These are phyloP conservation scores for Laothoe populi DNA, from an alignment of 2,888 invertebrate species.

Conservation along the genomic window DNA sequence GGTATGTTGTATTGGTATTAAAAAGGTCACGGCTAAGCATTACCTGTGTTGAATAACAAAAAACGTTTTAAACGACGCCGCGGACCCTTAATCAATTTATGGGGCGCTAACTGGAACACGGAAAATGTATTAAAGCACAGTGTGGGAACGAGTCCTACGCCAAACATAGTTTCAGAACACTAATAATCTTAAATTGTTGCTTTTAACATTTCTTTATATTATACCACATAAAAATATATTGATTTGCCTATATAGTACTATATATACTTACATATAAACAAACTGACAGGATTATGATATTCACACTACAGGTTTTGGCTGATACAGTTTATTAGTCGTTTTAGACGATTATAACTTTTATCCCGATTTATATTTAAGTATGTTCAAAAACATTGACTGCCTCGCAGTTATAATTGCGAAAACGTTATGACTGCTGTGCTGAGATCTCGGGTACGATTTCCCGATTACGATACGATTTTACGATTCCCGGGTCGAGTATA, in stretches of 20 bases:
- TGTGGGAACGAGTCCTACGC: conserved; percentile 76
- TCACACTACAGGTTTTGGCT: too few relatives aligned
- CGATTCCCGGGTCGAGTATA: too few relatives aligned
- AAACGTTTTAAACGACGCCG: conserved; percentile 75
- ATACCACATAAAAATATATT: conserved; percentile 32
- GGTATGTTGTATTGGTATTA: conserved; percentile 45
- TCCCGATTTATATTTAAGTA: too few relatives aligned
- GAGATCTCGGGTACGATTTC: too few relatives aligned
- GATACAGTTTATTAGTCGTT: too few relatives aligned
- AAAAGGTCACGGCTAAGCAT: conserved; percentile 53
- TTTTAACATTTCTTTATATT: conserved; percentile 36
- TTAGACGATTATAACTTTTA: too few relatives aligned
- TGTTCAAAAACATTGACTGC: too few relatives aligned
- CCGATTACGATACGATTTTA: too few relatives aligned
- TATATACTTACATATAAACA: too few relatives aligned
- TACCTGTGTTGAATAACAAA: conserved; percentile 72
- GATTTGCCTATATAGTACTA: conserved; percentile 32
- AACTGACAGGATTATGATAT: too few relatives aligned
- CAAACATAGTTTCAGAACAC: conserved; percentile 60
- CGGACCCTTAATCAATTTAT: conserved; percentile 83
- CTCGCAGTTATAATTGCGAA: too few relatives aligned
- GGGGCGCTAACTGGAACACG: conserved; percentile 84
- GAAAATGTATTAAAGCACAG: conserved; percentile 82
- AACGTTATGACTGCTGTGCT: too few relatives aligned
- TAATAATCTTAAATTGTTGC: conserved; percentile 52